phyloP scores from a whole-genome alignment of 2,888 invertebrate species.

The Rhopalosiphum nymphaeae region DNA sequence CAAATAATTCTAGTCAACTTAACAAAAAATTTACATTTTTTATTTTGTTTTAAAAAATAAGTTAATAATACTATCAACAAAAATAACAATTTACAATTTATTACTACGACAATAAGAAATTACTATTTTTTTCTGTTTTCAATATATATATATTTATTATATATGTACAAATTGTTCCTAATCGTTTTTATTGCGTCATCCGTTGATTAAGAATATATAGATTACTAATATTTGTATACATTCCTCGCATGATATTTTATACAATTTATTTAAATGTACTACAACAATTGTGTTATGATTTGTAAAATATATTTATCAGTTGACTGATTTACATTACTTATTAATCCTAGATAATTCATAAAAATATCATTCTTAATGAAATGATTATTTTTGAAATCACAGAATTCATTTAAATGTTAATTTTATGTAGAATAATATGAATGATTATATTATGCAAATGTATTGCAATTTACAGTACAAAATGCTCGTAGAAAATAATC shows the following conservation, averaged over 20 bases:
- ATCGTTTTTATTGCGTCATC: conserved; percentile 47
- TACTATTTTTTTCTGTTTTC: conserved; percentile 27
- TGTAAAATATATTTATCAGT: conserved; percentile 30
- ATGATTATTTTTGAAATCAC: conserved; percentile 33
- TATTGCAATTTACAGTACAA: conserved; percentile 42
- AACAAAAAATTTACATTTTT: conserved; percentile 38
- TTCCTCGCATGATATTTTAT: conserved; percentile 59
- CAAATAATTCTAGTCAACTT: conserved; percentile 60
- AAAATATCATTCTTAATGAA: conserved; percentile 13
- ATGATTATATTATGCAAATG: conserved; percentile 1
- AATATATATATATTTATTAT: background rate
- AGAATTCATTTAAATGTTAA: background rate
- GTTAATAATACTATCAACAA: conserved; percentile 6
- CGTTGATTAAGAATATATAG: conserved; percentile 36
- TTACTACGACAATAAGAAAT: background rate
- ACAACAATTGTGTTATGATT: conserved; percentile 24
- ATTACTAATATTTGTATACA: conserved; percentile 57
- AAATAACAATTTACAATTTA: conserved; percentile 18
- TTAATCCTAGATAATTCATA: conserved; percentile 37
- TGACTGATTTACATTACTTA: conserved; percentile 51
- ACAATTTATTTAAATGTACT: conserved; percentile 27
- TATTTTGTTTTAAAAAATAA: conserved; percentile 55
- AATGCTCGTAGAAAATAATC: conserved; percentile 10
- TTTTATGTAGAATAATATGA: background rate
- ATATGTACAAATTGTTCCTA: conserved; percentile 60